Base-by-base conservation (phyloP, 2,797 vertebrate genomes). In the Xenops minutus region DNA sequence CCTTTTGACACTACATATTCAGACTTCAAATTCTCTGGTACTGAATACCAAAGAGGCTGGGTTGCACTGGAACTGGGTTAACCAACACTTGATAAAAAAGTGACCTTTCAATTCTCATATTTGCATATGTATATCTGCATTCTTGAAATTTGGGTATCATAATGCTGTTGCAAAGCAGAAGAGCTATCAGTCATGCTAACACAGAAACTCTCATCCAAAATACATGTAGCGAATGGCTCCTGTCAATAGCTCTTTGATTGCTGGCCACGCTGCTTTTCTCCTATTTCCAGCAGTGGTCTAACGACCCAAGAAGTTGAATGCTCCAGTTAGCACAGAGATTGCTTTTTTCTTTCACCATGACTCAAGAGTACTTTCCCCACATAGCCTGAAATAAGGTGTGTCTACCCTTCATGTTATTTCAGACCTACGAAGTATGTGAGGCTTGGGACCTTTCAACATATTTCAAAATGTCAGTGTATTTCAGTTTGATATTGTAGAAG, bases 171-270 rank as follows among this genome's bases (percentile, higher is more conserved):
- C n/a, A 86, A 71, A 84, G 22, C 30, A 74, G 10, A 5, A 82
- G 30, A 85, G 14, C 7, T n/a, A 29, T 41, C 41, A 76, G 43
- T 7, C 12, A 46, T 13, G 7, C 20, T 67, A 69, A 58, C 10
- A 62, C 7, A 82, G 66, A 78, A 92, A 84, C 9, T 71, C 39
- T 72, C 21, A 52, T 54, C n/a, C 56, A 64, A 76, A 82, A 79
- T 12, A 63, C 9, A 49, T 0, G 0, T 5, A 69, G 44, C 37
- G 51, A 88, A 83, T 8, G 3, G 10, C 5, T 61, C 9, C n/a
- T 51, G 34, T 24, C 14, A 78, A 51, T 11, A 62, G 17, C 10
- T 67, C 16, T 49, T 71, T 64, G 26, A 72, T 46, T 75, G 51
- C 49, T 79, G 56, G 41, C 10, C 43, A 72, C 10, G 32, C 3